phyloP scores from a whole-genome alignment of 2,888 invertebrate species.

The Stenodema calcarata region DNA sequence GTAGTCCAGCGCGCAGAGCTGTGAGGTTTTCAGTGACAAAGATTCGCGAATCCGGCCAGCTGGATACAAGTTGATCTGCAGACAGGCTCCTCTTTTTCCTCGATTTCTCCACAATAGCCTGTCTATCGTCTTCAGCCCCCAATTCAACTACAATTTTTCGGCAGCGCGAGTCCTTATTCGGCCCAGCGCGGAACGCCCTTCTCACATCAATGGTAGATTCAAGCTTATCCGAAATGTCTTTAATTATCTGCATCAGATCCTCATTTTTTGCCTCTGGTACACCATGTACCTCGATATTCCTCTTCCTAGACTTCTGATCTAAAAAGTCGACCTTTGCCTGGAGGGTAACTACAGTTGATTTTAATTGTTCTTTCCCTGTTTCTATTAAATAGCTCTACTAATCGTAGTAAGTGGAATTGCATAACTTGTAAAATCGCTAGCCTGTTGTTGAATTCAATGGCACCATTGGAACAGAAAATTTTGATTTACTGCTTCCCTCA shows the following conservation, averaged over 20 bases:
- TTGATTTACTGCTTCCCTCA: not conserved
- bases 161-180: not conserved
- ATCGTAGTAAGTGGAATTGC: too few relatives aligned
- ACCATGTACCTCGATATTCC: not conserved
- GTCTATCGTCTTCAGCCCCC: not conserved
- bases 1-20: not conserved
- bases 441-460: too few relatives aligned
- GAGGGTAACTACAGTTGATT: not conserved
- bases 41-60: not conserved
- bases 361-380: not conserved
- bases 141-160: not conserved
- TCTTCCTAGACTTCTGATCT: not conserved
- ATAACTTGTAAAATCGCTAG: too few relatives aligned
- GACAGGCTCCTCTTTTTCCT: not conserved
- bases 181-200: not conserved
- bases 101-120: not conserved
- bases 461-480: too few relatives aligned
- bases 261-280: not conserved
- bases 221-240: not conserved
- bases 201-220: not conserved
- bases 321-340: not conserved
- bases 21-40: constrained; percentile 12
- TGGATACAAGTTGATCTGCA: not conserved
- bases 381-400: too few relatives aligned
- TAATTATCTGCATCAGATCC: not conserved